phyloP scores from a whole-genome alignment of 2,888 invertebrate genomes.

The Agrypnus murinus region DNA sequence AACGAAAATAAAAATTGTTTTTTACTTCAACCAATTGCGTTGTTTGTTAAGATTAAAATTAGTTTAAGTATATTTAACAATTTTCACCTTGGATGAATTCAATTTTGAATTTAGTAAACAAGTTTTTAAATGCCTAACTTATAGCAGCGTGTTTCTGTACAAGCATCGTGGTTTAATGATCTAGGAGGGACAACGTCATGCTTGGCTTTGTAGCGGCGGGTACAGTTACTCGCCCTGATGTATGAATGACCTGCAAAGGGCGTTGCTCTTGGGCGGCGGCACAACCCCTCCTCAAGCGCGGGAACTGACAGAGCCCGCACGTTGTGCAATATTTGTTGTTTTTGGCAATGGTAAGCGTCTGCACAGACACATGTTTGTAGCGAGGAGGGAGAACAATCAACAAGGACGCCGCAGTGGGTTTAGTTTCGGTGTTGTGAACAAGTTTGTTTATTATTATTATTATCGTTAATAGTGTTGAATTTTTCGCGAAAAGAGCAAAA shows the following conservation, averaged over 20 bases:
- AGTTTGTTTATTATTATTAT: neutral
- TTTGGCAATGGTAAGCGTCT: slow-evolving; percentile 56
- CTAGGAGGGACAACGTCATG: slow-evolving; percentile 50
- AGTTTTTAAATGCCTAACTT: too few relatives aligned
- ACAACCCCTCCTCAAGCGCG: slow-evolving; percentile 51
- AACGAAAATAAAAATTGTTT: too few relatives aligned
- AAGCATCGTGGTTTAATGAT: slow-evolving; percentile 25
- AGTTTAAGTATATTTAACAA: too few relatives aligned
- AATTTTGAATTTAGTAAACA: too few relatives aligned
- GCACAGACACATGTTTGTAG: slow-evolving; percentile 46
- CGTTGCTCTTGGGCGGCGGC: slow-evolving; percentile 62
- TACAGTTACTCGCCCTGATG: slow-evolving; percentile 56
- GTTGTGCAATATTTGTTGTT: slow-evolving; percentile 60
- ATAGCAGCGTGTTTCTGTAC: too few relatives aligned
- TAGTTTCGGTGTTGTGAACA: slow-evolving; percentile 10
- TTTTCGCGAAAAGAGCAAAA: neutral
- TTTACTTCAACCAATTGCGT: too few relatives aligned
- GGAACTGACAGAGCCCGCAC: slow-evolving; percentile 44
- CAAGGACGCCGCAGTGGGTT: slow-evolving; percentile 51
- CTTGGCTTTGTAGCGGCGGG: slow-evolving; percentile 54
- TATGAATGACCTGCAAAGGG: slow-evolving; percentile 68
- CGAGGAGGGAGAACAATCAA: slow-evolving; percentile 42
- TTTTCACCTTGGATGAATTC: too few relatives aligned
- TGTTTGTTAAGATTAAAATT: too few relatives aligned
- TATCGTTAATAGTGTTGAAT: neutral